These are phyloP conservation scores for Tenualosa ilisha DNA, from an alignment of 2,797 vertebrate species.

Conservation along the genomic window DNA sequence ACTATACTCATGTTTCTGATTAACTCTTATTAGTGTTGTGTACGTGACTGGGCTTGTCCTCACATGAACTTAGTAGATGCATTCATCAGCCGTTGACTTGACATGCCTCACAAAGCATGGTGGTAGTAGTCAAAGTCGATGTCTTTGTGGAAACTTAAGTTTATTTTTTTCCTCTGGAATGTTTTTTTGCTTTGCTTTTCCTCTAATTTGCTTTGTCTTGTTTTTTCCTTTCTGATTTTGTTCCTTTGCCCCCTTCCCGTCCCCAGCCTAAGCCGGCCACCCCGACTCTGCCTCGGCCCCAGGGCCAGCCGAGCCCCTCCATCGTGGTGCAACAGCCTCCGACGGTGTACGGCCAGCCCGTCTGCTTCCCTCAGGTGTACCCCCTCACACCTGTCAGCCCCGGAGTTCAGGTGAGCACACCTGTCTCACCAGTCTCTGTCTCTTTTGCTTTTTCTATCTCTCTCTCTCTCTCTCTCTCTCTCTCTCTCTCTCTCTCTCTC, in stretches of 20 bases:
- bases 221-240: not conserved
- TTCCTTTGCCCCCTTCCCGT: constrained; percentile 38
- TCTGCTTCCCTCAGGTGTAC: constrained; percentile 99
- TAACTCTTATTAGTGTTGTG: not conserved
- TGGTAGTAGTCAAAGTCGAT: not conserved
- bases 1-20: not conserved
- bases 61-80: not conserved
- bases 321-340: constrained; percentile 94
- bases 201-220: not conserved
- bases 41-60: not conserved
- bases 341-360: constrained; percentile 89
- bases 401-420: constrained; percentile 89
- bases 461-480: not conserved
- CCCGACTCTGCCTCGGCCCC: constrained; percentile 93
- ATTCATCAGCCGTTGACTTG: not conserved
- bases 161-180: not conserved
- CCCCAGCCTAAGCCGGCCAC: constrained; percentile 94
- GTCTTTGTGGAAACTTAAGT: not conserved
- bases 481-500: not conserved
- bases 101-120: not conserved
- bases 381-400: constrained; percentile 94
- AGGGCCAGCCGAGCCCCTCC: constrained; percentile 96
- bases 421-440: not conserved
- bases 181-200: not conserved
- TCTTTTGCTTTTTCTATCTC: not conserved